These are phyloP conservation scores for Smutsia gigantea DNA, from an alignment of 2,797 vertebrate species.

Conservation along the genomic window DNA sequence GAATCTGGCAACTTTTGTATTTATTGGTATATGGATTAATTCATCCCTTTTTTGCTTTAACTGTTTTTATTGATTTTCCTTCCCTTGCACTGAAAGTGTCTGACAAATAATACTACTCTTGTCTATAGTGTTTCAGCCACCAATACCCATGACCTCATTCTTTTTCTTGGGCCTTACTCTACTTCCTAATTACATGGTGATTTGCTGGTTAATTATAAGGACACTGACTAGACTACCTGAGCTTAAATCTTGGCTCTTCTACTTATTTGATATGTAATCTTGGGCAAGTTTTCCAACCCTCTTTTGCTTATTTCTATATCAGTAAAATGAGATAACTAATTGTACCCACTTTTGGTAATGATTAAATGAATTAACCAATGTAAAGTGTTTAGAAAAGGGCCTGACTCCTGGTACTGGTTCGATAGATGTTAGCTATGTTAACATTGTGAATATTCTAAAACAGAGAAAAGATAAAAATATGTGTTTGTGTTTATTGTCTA, in stretches of 20 bases:
- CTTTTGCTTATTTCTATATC: background rate
- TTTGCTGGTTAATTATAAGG: background rate
- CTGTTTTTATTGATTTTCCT: background rate
- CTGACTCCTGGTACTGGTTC: background rate
- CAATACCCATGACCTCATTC: background rate
- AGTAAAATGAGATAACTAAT: background rate
- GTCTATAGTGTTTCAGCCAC: background rate
- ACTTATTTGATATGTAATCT: background rate
- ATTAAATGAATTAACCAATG: background rate
- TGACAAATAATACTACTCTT: background rate
- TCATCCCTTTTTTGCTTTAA: background rate
- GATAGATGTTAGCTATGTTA: background rate
- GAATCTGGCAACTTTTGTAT: background rate
- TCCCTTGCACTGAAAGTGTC: background rate
- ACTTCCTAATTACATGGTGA: background rate
- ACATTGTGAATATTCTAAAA: background rate
- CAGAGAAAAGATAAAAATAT: background rate
- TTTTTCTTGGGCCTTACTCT: background rate
- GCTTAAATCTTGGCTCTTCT: background rate
- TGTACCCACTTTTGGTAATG: background rate
- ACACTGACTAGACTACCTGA: background rate
- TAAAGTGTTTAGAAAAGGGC: background rate
- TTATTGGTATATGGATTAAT: background rate
- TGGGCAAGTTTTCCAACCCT: background rate
- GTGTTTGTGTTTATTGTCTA: background rate